Conservation (phyloP, 2,113 vertebrate species). For the Podiceps cristatus region DNA sequence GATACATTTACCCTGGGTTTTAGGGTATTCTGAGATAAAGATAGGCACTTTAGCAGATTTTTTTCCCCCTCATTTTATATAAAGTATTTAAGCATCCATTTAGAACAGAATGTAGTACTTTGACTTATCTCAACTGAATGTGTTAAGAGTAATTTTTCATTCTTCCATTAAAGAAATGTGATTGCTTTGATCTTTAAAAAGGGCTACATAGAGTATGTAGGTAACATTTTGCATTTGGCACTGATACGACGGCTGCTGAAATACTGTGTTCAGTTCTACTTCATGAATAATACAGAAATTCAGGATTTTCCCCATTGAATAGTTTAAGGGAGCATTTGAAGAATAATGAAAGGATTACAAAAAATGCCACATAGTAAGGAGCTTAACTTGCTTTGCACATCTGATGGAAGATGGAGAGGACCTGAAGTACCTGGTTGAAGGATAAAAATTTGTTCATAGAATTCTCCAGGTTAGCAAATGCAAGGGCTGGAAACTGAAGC, state of each 20-base stretch:
- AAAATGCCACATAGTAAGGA: neutral
- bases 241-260: neutral
- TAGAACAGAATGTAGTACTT: neutral
- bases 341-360: conserved; percentile 10
- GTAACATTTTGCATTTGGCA: conserved; percentile 47
- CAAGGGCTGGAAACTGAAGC: neutral
- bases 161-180: conserved; percentile 14
- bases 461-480: neutral
- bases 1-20: neutral
- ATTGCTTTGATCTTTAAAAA: conserved; percentile 50
- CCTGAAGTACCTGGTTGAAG: neutral
- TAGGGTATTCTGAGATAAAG: neutral
- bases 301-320: conserved; percentile 1
- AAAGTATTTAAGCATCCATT: neutral
- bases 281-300: conserved; percentile 40
- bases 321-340: neutral
- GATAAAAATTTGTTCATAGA: neutral
- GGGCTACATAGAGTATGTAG: neutral
- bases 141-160: conserved; percentile 17
- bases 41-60: neutral
- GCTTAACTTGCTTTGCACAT: neutral
- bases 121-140: neutral
- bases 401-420: neutral
- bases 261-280: neutral
- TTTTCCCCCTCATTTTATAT: neutral